These are phyloP conservation scores for Heliornis fulica DNA, from an alignment of 2,113 vertebrate genomes.

Conservation along the genomic window DNA sequence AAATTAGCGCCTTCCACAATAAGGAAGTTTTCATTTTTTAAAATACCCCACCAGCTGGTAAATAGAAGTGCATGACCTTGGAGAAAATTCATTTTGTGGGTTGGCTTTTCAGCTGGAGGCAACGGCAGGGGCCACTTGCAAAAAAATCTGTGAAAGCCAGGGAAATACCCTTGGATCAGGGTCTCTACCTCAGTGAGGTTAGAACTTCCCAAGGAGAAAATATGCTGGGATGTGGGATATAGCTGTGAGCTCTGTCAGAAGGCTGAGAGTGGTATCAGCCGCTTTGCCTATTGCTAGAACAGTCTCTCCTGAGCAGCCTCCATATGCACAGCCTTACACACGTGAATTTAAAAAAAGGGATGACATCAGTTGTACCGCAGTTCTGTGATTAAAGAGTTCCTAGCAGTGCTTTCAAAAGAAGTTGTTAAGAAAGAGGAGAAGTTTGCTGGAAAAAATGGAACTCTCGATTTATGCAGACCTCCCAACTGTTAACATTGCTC, in stretches of 20 bases:
- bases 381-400: slow-evolving; percentile 20
- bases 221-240: neutral
- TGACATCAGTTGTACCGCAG: slow-evolving; percentile 50
- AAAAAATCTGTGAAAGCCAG: neutral
- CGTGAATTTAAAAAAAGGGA: slow-evolving; percentile 66
- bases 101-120: neutral
- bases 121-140: neutral
- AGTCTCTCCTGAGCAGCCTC: slow-evolving; percentile 45
- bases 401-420: slow-evolving; percentile 8
- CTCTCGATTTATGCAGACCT: slow-evolving; percentile 22
- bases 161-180: neutral
- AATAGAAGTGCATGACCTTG: neutral
- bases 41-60: neutral
- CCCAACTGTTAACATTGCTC: neutral
- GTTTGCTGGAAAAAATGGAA: neutral
- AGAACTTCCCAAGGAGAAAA: neutral
- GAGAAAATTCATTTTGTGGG: neutral
- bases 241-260: neutral
- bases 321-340: slow-evolving; percentile 28
- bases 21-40: slow-evolving; percentile 10
- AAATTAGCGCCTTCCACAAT: neutral
- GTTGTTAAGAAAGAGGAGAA: neutral
- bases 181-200: neutral
- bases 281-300: slow-evolving; percentile 42
- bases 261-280: slow-evolving; percentile 23